A percentile compares a stretch with the other conserved stretches of the same genome.
Evolutionary conservation across 1,140 invertebrate genomes (phyloP).

Genomic region (Leptinotarsa defecta): DNA sequence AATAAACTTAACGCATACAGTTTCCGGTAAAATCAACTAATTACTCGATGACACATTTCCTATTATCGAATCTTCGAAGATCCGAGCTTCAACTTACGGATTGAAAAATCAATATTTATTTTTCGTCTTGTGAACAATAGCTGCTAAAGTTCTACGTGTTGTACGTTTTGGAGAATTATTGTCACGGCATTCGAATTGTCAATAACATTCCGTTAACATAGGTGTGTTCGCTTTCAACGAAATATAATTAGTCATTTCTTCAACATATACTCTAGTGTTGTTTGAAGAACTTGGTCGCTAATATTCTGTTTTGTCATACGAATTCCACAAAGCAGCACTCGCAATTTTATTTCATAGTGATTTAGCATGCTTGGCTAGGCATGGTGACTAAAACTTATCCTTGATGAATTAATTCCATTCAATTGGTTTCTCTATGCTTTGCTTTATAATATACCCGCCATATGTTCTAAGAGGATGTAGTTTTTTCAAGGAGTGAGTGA

Average conservation of each 20-base stretch:
- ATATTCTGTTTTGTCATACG: neutral
- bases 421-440: neutral
- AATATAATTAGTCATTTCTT: neutral
- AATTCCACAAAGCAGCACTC: neutral
- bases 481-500: no score
- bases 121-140: no score
- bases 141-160: neutral
- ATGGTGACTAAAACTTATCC: neutral
- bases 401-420: neutral
- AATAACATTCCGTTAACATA: conserved; percentile 1
- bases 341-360: neutral
- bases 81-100: no score
- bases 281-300: neutral
- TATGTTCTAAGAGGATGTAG: no score
- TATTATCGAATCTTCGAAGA: no score
- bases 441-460: no score
- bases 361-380: neutral
- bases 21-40: no score
- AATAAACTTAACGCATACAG: no score
- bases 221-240: conserved; percentile 1
- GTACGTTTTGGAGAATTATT: neutral
- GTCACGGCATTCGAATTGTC: conserved; percentile 5
- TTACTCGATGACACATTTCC: no score
- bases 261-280: neutral
- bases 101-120: no score